phyloP scores from a whole-genome alignment of 2,888 invertebrate genomes.

The Melanchra persicariae region DNA sequence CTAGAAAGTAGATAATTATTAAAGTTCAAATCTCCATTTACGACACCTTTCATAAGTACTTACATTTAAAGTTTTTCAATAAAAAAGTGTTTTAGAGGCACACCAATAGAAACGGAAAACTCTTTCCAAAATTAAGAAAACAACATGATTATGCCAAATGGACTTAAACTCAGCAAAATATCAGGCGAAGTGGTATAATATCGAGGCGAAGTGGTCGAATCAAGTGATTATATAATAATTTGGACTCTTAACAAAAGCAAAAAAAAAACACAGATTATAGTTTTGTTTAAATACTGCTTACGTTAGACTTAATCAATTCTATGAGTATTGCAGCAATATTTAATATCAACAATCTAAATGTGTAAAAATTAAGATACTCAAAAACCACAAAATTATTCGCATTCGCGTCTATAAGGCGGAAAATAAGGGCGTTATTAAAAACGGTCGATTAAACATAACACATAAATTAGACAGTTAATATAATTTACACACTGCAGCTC shows the following conservation, averaged over 20 bases:
- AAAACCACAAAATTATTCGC: not conserved
- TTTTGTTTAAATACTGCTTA: not conserved
- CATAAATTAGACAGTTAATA: constrained; percentile 37
- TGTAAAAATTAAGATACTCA: not conserved
- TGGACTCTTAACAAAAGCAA: not conserved
- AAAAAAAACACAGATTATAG: not conserved
- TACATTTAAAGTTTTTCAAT: no score
- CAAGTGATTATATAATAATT: no score
- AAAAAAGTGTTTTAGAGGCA: no score
- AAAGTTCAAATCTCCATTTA: not conserved
- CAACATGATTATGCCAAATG: not conserved
- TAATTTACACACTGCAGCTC: constrained; percentile 16
- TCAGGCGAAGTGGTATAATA: no score
- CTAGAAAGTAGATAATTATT: not conserved
- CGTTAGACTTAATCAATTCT: not conserved
- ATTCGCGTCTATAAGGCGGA: not conserved
- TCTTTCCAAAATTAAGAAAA: no score
- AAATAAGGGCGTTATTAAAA: constrained; percentile 32
- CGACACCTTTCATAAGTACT: no score
- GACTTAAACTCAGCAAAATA: not conserved
- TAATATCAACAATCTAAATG: not conserved
- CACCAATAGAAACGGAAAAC: no score
- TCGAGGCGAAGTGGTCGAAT: no score
- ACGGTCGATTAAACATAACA: constrained; percentile 21
- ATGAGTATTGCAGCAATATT: not conserved